Evolutionary conservation across 1,140 invertebrate genomes (phyloP).

Genomic region (Mizuhopecten yessoensis): DNA sequence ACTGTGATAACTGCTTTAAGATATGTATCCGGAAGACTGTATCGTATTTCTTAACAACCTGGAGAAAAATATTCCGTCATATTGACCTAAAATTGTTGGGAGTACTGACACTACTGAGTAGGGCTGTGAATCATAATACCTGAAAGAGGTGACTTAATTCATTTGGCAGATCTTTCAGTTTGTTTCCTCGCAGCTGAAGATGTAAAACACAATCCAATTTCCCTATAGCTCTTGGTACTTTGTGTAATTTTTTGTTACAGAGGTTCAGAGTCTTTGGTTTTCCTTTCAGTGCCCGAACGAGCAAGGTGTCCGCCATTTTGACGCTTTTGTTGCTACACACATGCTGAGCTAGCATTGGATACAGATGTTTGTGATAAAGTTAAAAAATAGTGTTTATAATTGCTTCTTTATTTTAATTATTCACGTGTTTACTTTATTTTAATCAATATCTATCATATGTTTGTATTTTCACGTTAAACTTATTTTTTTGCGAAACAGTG

Average conservation of each 20-base stretch:
- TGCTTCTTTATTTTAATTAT: no score
- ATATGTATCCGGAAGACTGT: no score
- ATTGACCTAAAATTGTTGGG: no score
- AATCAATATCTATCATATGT: no score
- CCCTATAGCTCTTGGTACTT: conserved; percentile 78
- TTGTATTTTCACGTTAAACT: no score
- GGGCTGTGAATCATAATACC: conserved; percentile 60
- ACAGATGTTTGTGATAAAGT: not conserved
- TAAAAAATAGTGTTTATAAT: no score
- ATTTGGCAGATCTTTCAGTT: conserved; percentile 75
- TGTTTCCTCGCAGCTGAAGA: conserved; percentile 77
- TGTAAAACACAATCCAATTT: conserved; percentile 74
- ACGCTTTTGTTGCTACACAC: conserved; percentile 56
- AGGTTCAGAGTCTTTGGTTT: conserved; percentile 77
- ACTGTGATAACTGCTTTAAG: no score
- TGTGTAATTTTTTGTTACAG: conserved; percentile 77
- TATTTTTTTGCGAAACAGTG: conserved; percentile 3
- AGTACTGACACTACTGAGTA: no score
- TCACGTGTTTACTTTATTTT: no score
- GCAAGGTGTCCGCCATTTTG: conserved; percentile 77
- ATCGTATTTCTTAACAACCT: no score
- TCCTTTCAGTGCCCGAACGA: conserved; percentile 73
- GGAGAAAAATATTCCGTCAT: no score
- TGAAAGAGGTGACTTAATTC: conserved; percentile 75
- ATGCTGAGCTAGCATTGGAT: not conserved